Evolutionary conservation across 2,113 vertebrate species (phyloP).

Genomic region (Aramus guarauna): DNA sequence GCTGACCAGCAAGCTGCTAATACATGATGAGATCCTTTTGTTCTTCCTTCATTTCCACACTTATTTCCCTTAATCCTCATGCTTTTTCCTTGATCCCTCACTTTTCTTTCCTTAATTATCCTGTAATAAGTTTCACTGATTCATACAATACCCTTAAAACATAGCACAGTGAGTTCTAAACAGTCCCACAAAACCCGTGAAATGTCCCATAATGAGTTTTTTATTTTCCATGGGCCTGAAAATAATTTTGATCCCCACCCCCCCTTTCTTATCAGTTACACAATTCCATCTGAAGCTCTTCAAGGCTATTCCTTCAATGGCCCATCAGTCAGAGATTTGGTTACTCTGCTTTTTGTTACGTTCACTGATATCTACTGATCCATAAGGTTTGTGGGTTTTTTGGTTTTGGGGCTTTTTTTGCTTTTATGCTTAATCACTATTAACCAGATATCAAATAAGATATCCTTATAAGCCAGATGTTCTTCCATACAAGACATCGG

Average conservation of each 20-base stretch:
- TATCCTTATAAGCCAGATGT: background rate
- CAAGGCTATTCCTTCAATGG: background rate
- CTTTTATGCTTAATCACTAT: background rate
- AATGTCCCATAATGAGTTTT: background rate
- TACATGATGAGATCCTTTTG: background rate
- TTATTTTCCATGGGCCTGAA: background rate
- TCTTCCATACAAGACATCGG: background rate
- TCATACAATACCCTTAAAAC: background rate
- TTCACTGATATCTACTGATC: background rate
- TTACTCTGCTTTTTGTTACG: background rate
- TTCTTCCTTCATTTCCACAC: background rate
- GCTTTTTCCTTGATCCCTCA: background rate
- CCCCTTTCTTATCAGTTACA: background rate
- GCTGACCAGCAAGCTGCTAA: accelerated
- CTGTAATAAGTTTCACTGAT: background rate
- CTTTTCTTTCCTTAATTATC: background rate
- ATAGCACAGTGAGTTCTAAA: background rate
- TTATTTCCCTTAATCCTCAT: background rate
- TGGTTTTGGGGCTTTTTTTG: background rate
- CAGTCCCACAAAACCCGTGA: accelerated
- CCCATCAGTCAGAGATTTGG: background rate
- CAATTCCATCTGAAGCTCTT: background rate
- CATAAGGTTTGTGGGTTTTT: background rate
- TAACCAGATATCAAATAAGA: background rate
- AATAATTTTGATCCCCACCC: background rate